Evolutionary conservation across 2,113 vertebrate genomes (phyloP), one percentile per base, ranked within the genome.

Genomic region (Eptesicus fuscus): DNA sequence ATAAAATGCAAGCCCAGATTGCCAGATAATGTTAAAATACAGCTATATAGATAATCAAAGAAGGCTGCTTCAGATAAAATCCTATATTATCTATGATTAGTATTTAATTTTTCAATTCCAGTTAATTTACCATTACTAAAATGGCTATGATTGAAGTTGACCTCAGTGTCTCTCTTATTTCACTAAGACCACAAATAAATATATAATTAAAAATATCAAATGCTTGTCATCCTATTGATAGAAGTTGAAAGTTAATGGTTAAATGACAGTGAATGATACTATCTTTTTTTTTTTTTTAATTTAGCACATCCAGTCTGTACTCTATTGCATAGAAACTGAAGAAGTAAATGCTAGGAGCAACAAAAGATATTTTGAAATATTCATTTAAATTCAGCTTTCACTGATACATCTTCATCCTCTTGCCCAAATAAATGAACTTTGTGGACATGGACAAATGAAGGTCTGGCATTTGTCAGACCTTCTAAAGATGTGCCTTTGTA

Each of bases 21-120:
- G 16, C 69, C 69, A 93, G 82, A 86, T 95, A 95, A 67, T 56
- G 7, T 67, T 96, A 91, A 97, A 76, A 91, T 83, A 22, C 2
- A 96, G 20, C n/a, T 96, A 93, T 88, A 51, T 37, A 77, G 85
- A 92, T 74, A 96, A 96, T 94, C 3, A 71, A 77, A 83, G 79
- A 32, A 85, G 1, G 2, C 65, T 95, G 35, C 11, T 51, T 94
- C 88, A 85, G 82, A 88, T 88, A 10, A 91, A 94, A 40, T 97
- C 35, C 13, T 1, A 11, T 73, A 76, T 95, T 30, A 4, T 65
- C 59, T 23, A 13, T 96, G 70, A 85, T 89, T 94, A 56, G 76
- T 42, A 89, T 79, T 94, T 90, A 97, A 90, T 71, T 94, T 83
- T 83, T 63, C 67, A 91, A 83, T 47, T 78, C 18, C 56, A 77